These are phyloP conservation scores for Donacobius atricapilla DNA, from an alignment of 2,113 vertebrate genomes.

Conservation along the genomic window DNA sequence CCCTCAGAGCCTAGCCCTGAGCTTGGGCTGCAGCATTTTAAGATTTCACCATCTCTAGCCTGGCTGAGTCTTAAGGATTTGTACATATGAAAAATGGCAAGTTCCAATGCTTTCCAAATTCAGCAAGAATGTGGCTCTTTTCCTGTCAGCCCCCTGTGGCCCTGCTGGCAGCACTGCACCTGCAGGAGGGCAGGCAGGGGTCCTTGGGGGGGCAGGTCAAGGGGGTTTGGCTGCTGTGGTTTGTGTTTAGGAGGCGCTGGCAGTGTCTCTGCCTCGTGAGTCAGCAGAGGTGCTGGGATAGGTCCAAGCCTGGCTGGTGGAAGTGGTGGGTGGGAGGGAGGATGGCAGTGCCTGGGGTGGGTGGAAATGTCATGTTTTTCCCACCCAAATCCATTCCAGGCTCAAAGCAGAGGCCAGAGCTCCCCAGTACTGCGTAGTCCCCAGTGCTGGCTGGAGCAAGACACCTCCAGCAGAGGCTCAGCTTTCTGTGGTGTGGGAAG, in stretches of 20 bases:
- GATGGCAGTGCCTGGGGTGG: neutral
- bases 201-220: rapidly evolving
- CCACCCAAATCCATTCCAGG: neutral
- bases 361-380: neutral
- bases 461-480: neutral
- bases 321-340: neutral
- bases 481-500: neutral
- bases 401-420: neutral
- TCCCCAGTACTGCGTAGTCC: rapidly evolving
- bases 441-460: neutral
- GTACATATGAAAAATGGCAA: neutral
- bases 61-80: neutral
- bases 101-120: neutral
- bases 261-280: rapidly evolving
- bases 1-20: neutral
- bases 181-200: neutral
- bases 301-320: neutral
- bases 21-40: neutral
- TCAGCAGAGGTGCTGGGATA: neutral
- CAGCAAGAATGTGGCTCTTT: neutral
- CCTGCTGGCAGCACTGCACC: rapidly evolving
- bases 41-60: neutral
- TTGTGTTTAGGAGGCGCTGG: neutral
- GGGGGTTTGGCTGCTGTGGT: neutral
- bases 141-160: neutral